These are phyloP conservation scores for Lutjanus argentimaculatus DNA, from an alignment of 2,797 vertebrate species.

Conservation along the genomic window DNA sequence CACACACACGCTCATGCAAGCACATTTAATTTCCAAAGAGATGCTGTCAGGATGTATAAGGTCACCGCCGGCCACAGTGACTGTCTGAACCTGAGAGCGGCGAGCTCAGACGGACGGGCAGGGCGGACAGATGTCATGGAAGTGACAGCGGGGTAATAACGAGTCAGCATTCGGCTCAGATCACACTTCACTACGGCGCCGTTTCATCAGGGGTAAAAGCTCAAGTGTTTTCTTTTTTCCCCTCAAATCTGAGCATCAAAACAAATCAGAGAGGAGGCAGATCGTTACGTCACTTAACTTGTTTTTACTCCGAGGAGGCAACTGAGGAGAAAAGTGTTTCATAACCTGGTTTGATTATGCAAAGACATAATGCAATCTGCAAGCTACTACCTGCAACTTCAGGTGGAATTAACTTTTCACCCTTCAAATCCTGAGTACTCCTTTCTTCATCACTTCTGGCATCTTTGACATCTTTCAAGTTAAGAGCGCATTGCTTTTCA, in stretches of 20 bases:
- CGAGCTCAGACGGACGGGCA: conserved; percentile 43
- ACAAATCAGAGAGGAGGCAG: conserved; percentile 13
- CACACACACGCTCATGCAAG: conserved; percentile 38
- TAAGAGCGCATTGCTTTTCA: not conserved
- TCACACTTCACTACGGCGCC: conserved; percentile 23
- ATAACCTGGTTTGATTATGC: not conserved
- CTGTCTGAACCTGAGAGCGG: conserved; percentile 29
- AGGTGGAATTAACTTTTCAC: not conserved
- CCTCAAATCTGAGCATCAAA: not conserved
- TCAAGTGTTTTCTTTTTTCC: not conserved
- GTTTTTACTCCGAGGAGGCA: conserved; percentile 6
- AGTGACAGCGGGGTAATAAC: conserved; percentile 56
- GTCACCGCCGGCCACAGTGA: conserved; percentile 51
- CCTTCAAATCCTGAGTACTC: not conserved
- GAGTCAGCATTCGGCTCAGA: conserved; percentile 54
- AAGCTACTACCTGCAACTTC: conserved; percentile 1
- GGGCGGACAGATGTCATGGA: conserved; percentile 53
- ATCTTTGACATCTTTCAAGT: not conserved
- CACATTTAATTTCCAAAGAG: conserved; percentile 60
- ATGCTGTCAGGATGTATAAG: conserved; percentile 63
- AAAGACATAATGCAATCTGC: conserved; percentile 7
- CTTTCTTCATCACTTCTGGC: not conserved
- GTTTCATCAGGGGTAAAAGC: conserved; percentile 31
- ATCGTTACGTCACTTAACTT: not conserved
- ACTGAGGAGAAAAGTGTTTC: conserved; percentile 14